Conservation (phyloP, 2,888 invertebrate species). For the Operophtera brumata region DNA sequence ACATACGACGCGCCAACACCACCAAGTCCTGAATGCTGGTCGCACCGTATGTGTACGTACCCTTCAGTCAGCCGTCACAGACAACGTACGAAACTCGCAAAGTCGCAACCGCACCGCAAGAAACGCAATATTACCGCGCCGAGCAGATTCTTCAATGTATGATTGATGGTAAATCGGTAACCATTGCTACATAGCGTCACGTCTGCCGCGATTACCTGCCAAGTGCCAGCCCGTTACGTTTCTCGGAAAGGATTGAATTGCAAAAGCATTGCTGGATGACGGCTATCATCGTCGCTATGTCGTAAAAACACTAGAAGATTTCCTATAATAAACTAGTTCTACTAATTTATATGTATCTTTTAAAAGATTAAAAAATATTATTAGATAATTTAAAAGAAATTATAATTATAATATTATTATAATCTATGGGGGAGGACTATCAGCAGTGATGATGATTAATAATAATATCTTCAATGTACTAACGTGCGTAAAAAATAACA, state of each 20-base stretch:
- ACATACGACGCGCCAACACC: too few species aligned
- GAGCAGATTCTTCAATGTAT: too few species aligned
- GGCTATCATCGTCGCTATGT: slow-evolving; percentile 22
- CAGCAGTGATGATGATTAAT: too few species aligned
- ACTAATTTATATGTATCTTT: too few species aligned
- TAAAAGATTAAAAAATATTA: too few species aligned
- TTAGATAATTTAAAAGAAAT: too few species aligned
- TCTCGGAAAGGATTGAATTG: slow-evolving; percentile 34
- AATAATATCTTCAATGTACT: too few species aligned
- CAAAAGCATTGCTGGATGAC: slow-evolving; percentile 25
- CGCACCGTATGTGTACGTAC: background rate
- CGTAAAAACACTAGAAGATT: slow-evolving; percentile 6
- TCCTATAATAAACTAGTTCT: background rate
- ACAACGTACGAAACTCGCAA: background rate
- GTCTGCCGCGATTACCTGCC: slow-evolving; percentile 30
- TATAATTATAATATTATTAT: too few species aligned
- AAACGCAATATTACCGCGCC: background rate
- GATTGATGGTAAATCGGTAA: background rate
- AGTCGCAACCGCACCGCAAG: background rate
- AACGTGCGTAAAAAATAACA: too few species aligned
- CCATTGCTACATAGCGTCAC: slow-evolving; percentile 31
- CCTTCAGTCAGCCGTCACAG: background rate
- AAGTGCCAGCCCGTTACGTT: slow-evolving; percentile 31
- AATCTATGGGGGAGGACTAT: too few species aligned
- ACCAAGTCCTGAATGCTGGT: background rate